Conservation (phyloP, 1,140 invertebrate species). For the Daktulosphaira vitifoliae region DNA sequence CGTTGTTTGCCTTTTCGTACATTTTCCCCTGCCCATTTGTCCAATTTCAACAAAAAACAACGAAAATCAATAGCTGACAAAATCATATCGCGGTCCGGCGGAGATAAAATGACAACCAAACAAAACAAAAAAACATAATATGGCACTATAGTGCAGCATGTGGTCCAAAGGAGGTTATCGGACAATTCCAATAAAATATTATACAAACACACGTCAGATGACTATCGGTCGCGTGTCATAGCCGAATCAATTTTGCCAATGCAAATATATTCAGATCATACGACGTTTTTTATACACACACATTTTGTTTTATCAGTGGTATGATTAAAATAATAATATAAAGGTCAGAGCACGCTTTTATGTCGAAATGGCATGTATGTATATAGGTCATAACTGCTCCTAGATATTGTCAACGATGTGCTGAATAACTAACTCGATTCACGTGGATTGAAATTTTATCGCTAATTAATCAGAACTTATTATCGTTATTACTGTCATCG, state of each 20-base stretch:
- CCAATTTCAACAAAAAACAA: not conserved
- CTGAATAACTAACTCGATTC: not conserved
- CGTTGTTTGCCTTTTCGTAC: constrained; percentile 7
- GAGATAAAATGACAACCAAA: not conserved
- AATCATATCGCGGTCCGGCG: constrained; percentile 6
- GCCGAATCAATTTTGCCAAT: constrained; percentile 27
- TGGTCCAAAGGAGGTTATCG: constrained; percentile 1
- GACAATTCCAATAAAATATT: not conserved
- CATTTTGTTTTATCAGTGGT: no score
- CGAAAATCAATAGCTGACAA: constrained; percentile 27
- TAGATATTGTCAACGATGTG: constrained; percentile 1
- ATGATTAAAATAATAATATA: no score
- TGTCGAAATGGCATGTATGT: no score
- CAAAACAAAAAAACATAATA: no score
- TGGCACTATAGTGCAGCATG: not conserved
- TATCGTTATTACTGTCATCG: constrained; percentile 11
- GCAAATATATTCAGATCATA: constrained; percentile 26
- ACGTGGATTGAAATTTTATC: constrained; percentile 21
- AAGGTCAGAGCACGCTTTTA: no score
- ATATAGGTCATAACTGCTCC: not conserved
- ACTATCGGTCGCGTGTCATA: constrained; percentile 21
- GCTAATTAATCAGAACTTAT: constrained; percentile 30
- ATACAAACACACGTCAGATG: constrained; percentile 23
- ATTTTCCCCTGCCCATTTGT: constrained; percentile 1
- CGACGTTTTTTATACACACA: no score